A percentile compares a stretch with the other conserved stretches of the same genome.
Evolutionary conservation across 2,113 vertebrate genomes (phyloP).

Genomic region (Tenrec ecaudatus): DNA sequence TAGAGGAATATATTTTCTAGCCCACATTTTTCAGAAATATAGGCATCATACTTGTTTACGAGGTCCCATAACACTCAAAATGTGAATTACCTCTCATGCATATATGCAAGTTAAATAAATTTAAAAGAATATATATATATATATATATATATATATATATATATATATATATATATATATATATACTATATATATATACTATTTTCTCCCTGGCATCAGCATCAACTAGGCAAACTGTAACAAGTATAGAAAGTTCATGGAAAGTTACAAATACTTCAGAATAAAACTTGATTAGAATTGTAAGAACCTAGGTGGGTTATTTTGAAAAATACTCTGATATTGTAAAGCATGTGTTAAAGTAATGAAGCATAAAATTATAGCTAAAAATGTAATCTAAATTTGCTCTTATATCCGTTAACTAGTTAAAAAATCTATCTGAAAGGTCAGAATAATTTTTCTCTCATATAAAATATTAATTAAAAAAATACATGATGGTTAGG

Average conservation of each 20-base stretch:
- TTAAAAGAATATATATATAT: neutral
- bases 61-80: neutral
- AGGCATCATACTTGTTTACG: neutral
- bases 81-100: neutral
- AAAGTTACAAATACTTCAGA: conserved; percentile 21
- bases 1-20: neutral
- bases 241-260: neutral
- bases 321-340: conserved; percentile 27
- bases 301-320: neutral
- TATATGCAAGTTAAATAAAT: neutral
- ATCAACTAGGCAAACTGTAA: neutral
- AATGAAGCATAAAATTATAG: neutral
- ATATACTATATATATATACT: neutral
- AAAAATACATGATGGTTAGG: too few relatives aligned
- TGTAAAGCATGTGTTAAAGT: conserved; percentile 15
- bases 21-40: neutral
- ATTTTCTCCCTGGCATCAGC: neutral
- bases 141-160: neutral
- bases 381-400: neutral
- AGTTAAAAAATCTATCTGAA: neutral
- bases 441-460: neutral
- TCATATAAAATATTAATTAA: too few relatives aligned
- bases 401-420: neutral
- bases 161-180: neutral
- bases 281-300: conserved; percentile 13